Base-by-base conservation (phyloP, 2,113 vertebrate species). In the Prunella fulvescens region DNA sequence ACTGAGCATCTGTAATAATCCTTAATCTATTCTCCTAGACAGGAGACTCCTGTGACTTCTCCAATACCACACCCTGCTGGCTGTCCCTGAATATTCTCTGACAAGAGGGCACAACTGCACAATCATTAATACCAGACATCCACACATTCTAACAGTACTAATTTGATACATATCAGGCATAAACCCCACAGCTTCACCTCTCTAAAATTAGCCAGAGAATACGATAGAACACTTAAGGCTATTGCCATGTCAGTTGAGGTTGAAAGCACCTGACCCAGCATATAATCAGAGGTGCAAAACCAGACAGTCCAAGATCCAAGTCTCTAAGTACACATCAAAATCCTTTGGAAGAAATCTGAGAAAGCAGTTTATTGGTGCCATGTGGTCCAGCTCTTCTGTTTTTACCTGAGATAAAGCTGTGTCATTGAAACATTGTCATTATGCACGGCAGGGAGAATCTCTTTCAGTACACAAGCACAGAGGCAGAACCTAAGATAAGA, bases 331-430 rank as follows among this genome's bases (percentile, higher is more conserved):
- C 25, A 45, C 61, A 93, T 11, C 37, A 80, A 92, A 96, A 90
- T 85, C 65, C 53, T 81, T 57, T 93, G 48, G 85, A 80, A 35
- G 24, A 82, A 80, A 88, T 42, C 33, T 80, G 58, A 80, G 76
- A 80, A 76, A 87, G 47, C 39, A 90, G 57, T 61, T 28, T 53
- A 77, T 42, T 22, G 7, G 11, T 69, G 42, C 8, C 71, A 62
- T 3, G 9, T 45, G 19, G 39, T 9, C 17, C 39, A 80, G 77
- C 28, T 95, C 81, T 72, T 86, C 71, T 73, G 48, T 2, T 95
- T 90, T 92, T 31, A 80, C 80, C 86, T 83, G 40, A 70, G 33
- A 80, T 86, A 61, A 86, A 72, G 51, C 19, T 84, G 24, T 77
- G 74, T 40, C 71, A 91, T 6, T 90, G 76, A 81, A 94, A 86